Conservation (phyloP, 2,888 invertebrate species). For the Lydus trimaculatus region DNA sequence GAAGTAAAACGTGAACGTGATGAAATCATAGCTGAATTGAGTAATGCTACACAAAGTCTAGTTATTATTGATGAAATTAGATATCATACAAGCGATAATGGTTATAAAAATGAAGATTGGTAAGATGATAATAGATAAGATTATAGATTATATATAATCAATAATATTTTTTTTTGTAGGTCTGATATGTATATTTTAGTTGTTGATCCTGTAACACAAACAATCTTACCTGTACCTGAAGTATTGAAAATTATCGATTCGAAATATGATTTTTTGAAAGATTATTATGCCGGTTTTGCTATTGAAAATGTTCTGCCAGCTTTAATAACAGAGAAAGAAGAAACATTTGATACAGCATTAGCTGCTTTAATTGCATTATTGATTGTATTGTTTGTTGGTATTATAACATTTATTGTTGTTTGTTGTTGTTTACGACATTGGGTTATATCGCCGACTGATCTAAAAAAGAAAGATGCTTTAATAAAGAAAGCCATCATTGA, state of each 20-base stretch:
- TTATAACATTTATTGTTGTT: conserved; percentile 84
- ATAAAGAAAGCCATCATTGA: conserved; percentile 85
- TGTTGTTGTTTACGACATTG: conserved; percentile 90
- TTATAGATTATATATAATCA: too few species aligned
- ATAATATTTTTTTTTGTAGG: conserved; percentile 61
- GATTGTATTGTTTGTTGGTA: conserved; percentile 85
- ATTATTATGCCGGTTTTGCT: conserved; percentile 76
- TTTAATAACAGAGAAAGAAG: conserved; percentile 70
- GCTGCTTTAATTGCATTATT: conserved; percentile 86
- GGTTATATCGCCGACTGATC: conserved; percentile 82
- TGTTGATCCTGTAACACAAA: conserved; percentile 75
- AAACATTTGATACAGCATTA: conserved; percentile 84
- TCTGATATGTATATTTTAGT: conserved; percentile 87
- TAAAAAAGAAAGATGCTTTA: conserved; percentile 83
- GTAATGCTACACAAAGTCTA: conserved; percentile 77
- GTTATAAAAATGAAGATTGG: conserved; percentile 74
- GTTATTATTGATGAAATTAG: conserved; percentile 83
- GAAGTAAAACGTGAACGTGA: conserved; percentile 75
- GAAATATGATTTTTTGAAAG: conserved; percentile 85
- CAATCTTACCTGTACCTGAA: conserved; percentile 79
- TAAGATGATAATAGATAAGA: conserved; percentile 58
- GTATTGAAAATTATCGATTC: conserved; percentile 83
- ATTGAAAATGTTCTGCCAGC: conserved; percentile 79
- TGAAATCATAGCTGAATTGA: conserved; percentile 75
- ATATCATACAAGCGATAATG: conserved; percentile 73